Evolutionary conservation across 2,888 invertebrate genomes (phyloP).

Genomic region (Chromoteleia sp.): DNA sequence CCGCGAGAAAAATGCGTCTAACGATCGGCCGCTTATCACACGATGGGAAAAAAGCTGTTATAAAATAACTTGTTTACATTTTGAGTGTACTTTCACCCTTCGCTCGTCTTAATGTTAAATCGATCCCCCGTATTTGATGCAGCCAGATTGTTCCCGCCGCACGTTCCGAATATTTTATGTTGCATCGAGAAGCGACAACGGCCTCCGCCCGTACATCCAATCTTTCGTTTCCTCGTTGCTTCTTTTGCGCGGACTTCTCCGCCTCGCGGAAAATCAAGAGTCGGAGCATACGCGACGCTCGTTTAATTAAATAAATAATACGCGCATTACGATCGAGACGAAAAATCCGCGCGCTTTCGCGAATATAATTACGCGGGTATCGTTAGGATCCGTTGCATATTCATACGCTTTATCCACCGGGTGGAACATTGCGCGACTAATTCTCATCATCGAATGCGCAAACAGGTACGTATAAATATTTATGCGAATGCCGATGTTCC

Average conservation of each 20-base stretch:
- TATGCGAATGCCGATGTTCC: slow-evolving; percentile 23
- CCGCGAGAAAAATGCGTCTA: slow-evolving; percentile 15
- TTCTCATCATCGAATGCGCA: slow-evolving; percentile 33
- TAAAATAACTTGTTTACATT: slow-evolving; percentile 33
- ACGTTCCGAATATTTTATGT: slow-evolving; percentile 2
- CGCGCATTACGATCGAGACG: slow-evolving; percentile 24
- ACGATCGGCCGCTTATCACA: slow-evolving; percentile 27
- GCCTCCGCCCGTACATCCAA: neutral
- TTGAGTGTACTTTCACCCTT: slow-evolving; percentile 10
- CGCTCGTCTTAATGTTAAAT: slow-evolving; percentile 27
- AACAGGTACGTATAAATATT: slow-evolving; percentile 48
- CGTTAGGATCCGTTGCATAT: slow-evolving; percentile 32
- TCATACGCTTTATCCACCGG: slow-evolving; percentile 24
- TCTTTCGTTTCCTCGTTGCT: neutral
- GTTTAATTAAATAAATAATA: slow-evolving; percentile 32
- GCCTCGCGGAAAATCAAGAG: no score
- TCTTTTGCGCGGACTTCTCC: no score
- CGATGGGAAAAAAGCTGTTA: neutral
- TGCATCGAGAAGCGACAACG: no score
- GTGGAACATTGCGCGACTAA: slow-evolving; percentile 36
- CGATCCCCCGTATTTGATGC: slow-evolving; percentile 26
- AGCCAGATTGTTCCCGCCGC: slow-evolving; percentile 13
- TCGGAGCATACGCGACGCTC: neutral
- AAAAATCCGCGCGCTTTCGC: slow-evolving; percentile 29
- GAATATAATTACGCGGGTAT: slow-evolving; percentile 27